Percentiles rank a stretch among this genome's conserved stretches.
phyloP scores from a whole-genome alignment of 2,113 vertebrate genomes.

The Plectropomus leopardus region DNA sequence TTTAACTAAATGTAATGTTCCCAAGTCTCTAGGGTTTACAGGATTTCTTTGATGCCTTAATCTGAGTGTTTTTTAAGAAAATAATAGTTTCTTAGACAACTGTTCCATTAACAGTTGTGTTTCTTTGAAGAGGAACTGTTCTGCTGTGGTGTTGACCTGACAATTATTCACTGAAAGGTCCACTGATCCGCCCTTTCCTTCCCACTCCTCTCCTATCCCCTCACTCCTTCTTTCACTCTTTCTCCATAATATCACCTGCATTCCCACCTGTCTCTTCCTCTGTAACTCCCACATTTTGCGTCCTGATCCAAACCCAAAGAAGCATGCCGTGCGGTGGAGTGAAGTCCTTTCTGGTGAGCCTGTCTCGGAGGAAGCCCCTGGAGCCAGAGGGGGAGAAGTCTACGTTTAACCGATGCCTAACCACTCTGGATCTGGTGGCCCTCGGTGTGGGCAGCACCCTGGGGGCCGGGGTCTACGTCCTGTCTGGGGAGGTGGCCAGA shows the following conservation, averaged over 20 bases:
- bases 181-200: constrained; percentile 31
- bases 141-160: constrained; percentile 37
- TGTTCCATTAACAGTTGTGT: neutral
- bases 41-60: neutral
- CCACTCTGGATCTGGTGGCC: constrained; percentile 86
- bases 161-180: constrained; percentile 69
- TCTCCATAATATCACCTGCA: constrained; percentile 10
- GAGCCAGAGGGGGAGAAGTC: constrained; percentile 76
- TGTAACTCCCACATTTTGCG: neutral
- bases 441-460: constrained; percentile 91
- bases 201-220: constrained; percentile 10
- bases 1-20: neutral
- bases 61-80: too few species aligned
- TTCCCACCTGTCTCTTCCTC: constrained; percentile 27
- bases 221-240: constrained; percentile 9
- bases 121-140: constrained; percentile 8
- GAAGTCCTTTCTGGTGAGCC: constrained; percentile 65
- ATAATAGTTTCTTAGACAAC: neutral
- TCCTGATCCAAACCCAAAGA: constrained; percentile 10
- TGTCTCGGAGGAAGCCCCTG: constrained; percentile 86
- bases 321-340: constrained; percentile 63
- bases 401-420: constrained; percentile 86
- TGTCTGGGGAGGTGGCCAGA: constrained; percentile 91
- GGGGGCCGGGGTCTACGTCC: constrained; percentile 89
- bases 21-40: neutral